Evolutionary conservation across 2,113 vertebrate genomes (phyloP).

Genomic region (Elephantulus edwardii): DNA sequence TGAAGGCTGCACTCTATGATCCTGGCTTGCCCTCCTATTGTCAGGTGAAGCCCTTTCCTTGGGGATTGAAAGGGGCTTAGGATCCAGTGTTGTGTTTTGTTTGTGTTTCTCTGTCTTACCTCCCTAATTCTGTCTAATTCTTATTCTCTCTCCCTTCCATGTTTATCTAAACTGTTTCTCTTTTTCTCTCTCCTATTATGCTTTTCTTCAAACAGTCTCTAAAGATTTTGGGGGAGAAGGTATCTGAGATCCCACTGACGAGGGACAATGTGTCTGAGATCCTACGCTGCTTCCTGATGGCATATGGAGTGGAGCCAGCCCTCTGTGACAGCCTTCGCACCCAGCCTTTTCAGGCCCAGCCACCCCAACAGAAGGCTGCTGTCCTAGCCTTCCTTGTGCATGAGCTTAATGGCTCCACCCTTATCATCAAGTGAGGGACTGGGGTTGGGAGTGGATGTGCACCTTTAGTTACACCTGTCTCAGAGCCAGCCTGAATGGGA

Average conservation of each 20-base stretch:
- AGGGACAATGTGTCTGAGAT: slow-evolving; percentile 93
- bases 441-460: not conserved
- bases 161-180: not conserved
- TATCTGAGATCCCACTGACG: slow-evolving; percentile 92
- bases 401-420: slow-evolving; percentile 94
- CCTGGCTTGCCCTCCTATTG: slow-evolving; percentile 92
- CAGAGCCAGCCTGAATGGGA: not conserved
- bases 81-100: not conserved
- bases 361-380: slow-evolving; percentile 91
- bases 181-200: not conserved
- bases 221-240: slow-evolving; percentile 96
- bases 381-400: slow-evolving; percentile 93
- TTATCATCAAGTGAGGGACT: slow-evolving; percentile 88
- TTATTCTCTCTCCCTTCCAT: slow-evolving; percentile 24
- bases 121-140: not conserved
- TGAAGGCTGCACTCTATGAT: slow-evolving; percentile 90
- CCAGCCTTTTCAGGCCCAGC: slow-evolving; percentile 93
- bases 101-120: not conserved
- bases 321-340: slow-evolving; percentile 91
- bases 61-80: not conserved
- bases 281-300: slow-evolving; percentile 93
- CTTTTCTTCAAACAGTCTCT: slow-evolving; percentile 86
- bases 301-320: slow-evolving; percentile 88
- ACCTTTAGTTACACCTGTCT: not conserved
- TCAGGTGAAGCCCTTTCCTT: slow-evolving; percentile 85